Conservation (phyloP, 2,888 invertebrate species). For the Phortica magna region DNA sequence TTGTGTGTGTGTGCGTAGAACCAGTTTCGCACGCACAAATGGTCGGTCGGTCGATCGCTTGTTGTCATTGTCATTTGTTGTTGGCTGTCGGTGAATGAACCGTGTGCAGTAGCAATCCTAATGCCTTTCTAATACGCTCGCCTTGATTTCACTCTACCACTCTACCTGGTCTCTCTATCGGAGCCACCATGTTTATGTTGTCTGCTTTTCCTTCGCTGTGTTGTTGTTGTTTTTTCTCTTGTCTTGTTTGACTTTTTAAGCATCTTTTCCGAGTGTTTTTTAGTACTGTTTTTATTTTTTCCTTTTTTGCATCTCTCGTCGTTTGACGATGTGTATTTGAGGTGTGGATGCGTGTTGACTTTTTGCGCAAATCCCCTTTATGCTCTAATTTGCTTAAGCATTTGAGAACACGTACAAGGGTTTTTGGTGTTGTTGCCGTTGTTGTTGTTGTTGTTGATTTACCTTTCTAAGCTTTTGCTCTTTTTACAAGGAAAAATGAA, state of each 20-base stretch:
- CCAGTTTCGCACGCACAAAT: slow-evolving; percentile 59
- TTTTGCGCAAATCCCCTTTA: slow-evolving; percentile 68
- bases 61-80: not conserved
- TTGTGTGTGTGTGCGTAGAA: slow-evolving; percentile 56
- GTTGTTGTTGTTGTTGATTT: not conserved
- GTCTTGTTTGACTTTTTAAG: slow-evolving; percentile 53
- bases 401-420: slow-evolving; percentile 40
- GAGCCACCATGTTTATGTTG: slow-evolving; percentile 48
- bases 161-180: slow-evolving; percentile 27
- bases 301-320: slow-evolving; percentile 54
- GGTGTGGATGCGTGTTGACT: slow-evolving; percentile 53
- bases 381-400: slow-evolving; percentile 63
- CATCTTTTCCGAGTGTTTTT: slow-evolving; percentile 14
- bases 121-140: slow-evolving; percentile 62
- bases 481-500: too few species aligned
- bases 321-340: slow-evolving; percentile 46
- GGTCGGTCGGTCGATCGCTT: slow-evolving; percentile 24
- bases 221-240: slow-evolving; percentile 40
- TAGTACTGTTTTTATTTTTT: slow-evolving; percentile 1
- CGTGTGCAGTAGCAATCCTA: slow-evolving; percentile 55
- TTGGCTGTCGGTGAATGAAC: slow-evolving; percentile 72
- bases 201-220: slow-evolving; percentile 45
- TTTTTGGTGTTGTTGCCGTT: slow-evolving; percentile 43
- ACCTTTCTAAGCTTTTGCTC: not conserved
- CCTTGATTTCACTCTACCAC: slow-evolving; percentile 55